A percentile compares a stretch with the other conserved stretches of the same genome.
phyloP scores from a whole-genome alignment of 2,888 invertebrate genomes.

The Alentia gelatinosa region DNA sequence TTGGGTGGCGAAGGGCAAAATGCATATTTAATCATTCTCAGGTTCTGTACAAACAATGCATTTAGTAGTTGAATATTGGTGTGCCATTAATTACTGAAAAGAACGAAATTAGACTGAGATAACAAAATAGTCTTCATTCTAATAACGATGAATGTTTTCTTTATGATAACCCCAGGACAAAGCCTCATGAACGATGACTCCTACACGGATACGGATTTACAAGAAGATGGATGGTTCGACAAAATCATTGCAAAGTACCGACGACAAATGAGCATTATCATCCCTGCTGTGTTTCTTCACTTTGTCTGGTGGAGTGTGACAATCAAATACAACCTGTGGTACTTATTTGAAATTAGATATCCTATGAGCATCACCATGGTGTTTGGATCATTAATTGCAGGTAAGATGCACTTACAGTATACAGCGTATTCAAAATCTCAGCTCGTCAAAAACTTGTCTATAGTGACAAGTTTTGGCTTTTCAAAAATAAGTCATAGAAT shows the following conservation, averaged over 20 bases:
- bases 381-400: slow-evolving; percentile 74
- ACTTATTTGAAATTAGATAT: slow-evolving; percentile 71
- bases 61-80: no score
- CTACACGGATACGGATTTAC: neutral
- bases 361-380: slow-evolving; percentile 77
- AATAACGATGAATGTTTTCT: no score
- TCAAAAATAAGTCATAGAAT: no score
- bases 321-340: slow-evolving; percentile 70
- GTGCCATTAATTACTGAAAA: no score
- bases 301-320: slow-evolving; percentile 73
- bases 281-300: slow-evolving; percentile 62
- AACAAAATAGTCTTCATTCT: no score
- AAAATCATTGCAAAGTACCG: slow-evolving; percentile 57
- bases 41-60: no score
- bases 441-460: no score
- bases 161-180: slow-evolving; percentile 18
- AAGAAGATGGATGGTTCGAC: slow-evolving; percentile 5
- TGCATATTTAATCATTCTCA: no score
- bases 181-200: neutral
- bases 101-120: neutral
- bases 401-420: no score
- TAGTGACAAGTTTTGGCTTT: no score
- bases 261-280: slow-evolving; percentile 53
- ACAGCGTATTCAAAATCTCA: no score
- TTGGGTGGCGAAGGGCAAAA: no score